Percentiles rank a stretch among this genome's conserved stretches.
Evolutionary conservation across 2,113 vertebrate species (phyloP).

Genomic region (Cochlearius cochlearius): DNA sequence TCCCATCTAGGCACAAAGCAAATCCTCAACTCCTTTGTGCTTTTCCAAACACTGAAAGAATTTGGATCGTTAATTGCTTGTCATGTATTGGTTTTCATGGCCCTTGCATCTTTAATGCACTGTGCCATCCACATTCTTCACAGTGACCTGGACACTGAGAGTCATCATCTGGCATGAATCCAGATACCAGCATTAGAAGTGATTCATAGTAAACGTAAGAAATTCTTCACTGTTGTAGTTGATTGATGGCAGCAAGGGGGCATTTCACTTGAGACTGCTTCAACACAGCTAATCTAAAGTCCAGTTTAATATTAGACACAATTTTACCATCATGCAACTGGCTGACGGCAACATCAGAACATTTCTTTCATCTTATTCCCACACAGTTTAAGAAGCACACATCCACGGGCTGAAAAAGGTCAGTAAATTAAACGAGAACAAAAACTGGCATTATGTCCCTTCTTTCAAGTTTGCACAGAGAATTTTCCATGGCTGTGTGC

Average conservation of each 20-base stretch:
- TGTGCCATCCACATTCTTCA: not conserved
- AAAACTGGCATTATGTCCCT: not conserved
- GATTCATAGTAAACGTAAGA: not conserved
- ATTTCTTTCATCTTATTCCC: constrained; percentile 28
- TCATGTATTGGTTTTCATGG: not conserved
- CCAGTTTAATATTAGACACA: constrained; percentile 22
- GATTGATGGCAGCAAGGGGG: not conserved
- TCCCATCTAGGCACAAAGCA: not conserved
- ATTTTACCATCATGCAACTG: not conserved
- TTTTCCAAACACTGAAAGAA: not conserved
- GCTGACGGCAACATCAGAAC: constrained; percentile 9
- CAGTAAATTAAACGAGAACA: constrained; percentile 45
- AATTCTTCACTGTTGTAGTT: not conserved
- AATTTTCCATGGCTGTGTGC: not conserved
- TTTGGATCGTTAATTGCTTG: not conserved
- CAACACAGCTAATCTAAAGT: not conserved
- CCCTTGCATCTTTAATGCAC: not conserved
- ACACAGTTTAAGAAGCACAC: not conserved
- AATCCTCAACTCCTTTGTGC: not conserved
- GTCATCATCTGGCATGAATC: not conserved
- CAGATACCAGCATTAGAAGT: not conserved
- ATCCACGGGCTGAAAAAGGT: not conserved
- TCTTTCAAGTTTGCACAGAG: constrained; percentile 27
- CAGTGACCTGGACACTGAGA: not conserved
- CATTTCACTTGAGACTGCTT: constrained; percentile 25